phyloP scores from a whole-genome alignment of 2,113 vertebrate genomes.

The Salminus brasiliensis region DNA sequence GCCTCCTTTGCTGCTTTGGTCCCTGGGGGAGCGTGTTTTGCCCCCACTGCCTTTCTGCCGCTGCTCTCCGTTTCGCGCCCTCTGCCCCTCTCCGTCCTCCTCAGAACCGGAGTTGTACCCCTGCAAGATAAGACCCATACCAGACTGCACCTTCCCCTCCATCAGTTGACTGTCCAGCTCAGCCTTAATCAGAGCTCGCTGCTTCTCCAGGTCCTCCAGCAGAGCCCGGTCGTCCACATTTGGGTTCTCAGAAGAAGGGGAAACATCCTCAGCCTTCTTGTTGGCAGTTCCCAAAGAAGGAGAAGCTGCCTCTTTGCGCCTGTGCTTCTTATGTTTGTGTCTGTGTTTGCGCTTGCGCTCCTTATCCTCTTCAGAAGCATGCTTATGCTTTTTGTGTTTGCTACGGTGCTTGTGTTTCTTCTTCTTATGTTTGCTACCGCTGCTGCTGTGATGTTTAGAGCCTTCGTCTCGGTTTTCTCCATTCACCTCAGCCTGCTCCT shows the following conservation, averaged over 20 bases:
- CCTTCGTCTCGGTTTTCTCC: conserved; percentile 81
- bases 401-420: conserved; percentile 99
- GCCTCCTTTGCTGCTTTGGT: conserved; percentile 57
- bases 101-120: conserved; percentile 98
- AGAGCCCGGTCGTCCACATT: conserved; percentile 94
- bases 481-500: conserved; percentile 75
- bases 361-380: conserved; percentile 91
- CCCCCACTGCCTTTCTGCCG: conserved; percentile 72
- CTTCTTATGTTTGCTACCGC: conserved; percentile 90
- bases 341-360: conserved; percentile 93
- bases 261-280: conserved; percentile 79
- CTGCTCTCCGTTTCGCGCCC: conserved; percentile 85
- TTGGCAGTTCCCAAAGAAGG: conserved; percentile 58
- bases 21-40: conserved; percentile 76
- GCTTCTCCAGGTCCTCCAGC: conserved; percentile 97
- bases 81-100: conserved; percentile 81
- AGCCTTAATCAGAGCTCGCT: conserved; percentile 96
- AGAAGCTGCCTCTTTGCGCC: conserved; percentile 83
- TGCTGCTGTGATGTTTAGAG: conserved; percentile 80
- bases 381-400: conserved; percentile 99
- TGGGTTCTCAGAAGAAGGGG: conserved; percentile 88
- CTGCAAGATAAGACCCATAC: conserved; percentile 97
- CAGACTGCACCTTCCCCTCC: conserved; percentile 97
- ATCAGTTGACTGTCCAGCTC: conserved; percentile 98
- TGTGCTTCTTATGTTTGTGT: conserved; percentile 98